A percentile compares a stretch with the other conserved stretches of the same genome.
Evolutionary conservation across 2,113 vertebrate species (phyloP).

Genomic region (Tachuris rubrigastra): DNA sequence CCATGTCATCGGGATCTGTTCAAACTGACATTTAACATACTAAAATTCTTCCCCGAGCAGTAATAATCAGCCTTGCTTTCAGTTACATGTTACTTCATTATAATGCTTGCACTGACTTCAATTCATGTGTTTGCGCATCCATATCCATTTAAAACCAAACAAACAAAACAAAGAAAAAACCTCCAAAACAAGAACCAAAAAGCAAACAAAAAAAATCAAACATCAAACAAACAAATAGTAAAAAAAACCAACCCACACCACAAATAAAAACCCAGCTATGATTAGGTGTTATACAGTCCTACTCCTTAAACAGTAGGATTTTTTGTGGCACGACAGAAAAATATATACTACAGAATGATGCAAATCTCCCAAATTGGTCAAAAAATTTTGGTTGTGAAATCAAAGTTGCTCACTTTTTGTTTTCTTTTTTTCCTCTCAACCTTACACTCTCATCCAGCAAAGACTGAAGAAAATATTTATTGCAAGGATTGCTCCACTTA

Average conservation of each 20-base stretch:
- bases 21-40: not conserved
- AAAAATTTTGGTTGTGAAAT: not conserved
- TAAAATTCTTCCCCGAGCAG: not conserved
- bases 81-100: not conserved
- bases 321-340: not conserved
- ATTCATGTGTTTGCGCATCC: not conserved
- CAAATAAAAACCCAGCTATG: not conserved
- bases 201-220: not conserved
- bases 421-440: not conserved
- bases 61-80: not conserved
- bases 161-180: no score
- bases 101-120: not conserved
- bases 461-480: not conserved
- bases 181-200: not conserved
- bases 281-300: not conserved
- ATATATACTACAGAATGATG: not conserved
- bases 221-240: not conserved
- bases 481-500: not conserved
- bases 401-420: no score
- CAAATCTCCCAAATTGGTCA: not conserved
- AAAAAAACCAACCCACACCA: not conserved
- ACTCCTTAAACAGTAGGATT: not conserved
- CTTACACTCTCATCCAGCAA: not conserved
- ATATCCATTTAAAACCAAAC: not conserved
- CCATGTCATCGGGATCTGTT: not conserved